Percentiles rank a stretch among this genome's conserved stretches.
phyloP scores from a whole-genome alignment of 2,113 vertebrate genomes.

The Tamias sibiricus region DNA sequence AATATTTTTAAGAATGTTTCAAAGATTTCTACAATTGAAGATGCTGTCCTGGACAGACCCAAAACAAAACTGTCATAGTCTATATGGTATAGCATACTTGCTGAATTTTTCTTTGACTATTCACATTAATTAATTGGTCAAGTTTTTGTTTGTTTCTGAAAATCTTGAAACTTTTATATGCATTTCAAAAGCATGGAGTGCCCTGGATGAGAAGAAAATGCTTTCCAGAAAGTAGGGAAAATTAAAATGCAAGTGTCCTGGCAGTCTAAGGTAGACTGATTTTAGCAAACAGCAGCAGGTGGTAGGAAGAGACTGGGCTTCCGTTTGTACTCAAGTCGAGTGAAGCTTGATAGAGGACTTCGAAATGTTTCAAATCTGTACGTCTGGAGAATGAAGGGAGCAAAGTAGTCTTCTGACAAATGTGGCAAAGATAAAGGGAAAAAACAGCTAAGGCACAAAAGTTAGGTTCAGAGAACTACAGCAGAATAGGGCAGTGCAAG shows the following conservation, averaged over 20 bases:
- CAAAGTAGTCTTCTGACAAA: background rate
- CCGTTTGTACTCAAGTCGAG: background rate
- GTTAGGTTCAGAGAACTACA: background rate
- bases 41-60: background rate
- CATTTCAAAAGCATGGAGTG: background rate
- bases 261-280: background rate
- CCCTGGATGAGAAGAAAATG: background rate
- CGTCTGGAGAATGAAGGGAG: background rate
- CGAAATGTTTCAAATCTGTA: background rate
- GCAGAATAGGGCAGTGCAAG: too few relatives aligned
- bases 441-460: background rate
- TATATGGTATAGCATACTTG: background rate
- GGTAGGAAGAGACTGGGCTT: background rate
- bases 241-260: background rate
- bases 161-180: background rate
- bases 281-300: background rate
- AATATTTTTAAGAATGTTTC: slow-evolving; percentile 41
- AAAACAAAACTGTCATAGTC: background rate
- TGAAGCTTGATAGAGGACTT: background rate
- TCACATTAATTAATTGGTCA: background rate
- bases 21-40: slow-evolving; percentile 36
- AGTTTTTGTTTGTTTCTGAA: background rate
- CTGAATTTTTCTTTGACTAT: background rate
- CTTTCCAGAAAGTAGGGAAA: background rate
- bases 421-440: background rate